These are phyloP conservation scores for Phenacoccus solenopsis DNA, from an alignment of 1,140 invertebrate genomes.

Conservation along the genomic window DNA sequence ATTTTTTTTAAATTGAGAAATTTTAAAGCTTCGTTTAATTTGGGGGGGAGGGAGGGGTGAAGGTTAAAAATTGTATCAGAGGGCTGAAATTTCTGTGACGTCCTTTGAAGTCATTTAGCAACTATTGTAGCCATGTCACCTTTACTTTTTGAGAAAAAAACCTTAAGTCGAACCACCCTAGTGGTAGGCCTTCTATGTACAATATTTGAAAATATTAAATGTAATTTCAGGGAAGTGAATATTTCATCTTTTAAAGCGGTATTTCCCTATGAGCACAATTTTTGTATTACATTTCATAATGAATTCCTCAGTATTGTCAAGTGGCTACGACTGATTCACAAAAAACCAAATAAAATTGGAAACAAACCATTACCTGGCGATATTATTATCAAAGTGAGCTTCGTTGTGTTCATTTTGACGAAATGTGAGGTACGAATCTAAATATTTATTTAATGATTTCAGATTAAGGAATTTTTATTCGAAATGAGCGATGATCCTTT, in stretches of 20 bases:
- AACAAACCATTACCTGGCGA: slow-evolving; percentile 66
- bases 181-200: too few relatives aligned
- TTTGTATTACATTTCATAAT: slow-evolving; percentile 83
- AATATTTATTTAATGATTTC: slow-evolving; percentile 23
- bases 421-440: background rate
- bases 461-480: slow-evolving; percentile 70
- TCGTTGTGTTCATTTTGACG: slow-evolving; percentile 8
- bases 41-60: too few relatives aligned
- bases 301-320: slow-evolving; percentile 81
- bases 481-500: slow-evolving; percentile 96
- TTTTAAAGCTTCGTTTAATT: too few relatives aligned
- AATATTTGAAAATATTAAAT: too few relatives aligned
- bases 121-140: too few relatives aligned
- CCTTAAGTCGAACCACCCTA: too few relatives aligned
- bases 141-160: too few relatives aligned
- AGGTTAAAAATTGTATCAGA: too few relatives aligned
- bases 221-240: slow-evolving; percentile 37
- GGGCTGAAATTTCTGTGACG: too few relatives aligned
- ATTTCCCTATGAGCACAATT: slow-evolving; percentile 88
- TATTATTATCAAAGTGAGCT: slow-evolving; percentile 68
- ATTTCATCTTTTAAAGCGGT: slow-evolving; percentile 58
- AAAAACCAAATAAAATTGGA: slow-evolving; percentile 37
- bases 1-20: too few relatives aligned
- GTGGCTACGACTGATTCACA: slow-evolving; percentile 79
- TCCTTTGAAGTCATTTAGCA: too few relatives aligned